These are phyloP conservation scores for Brenthis daphne DNA, from an alignment of 2,888 invertebrate genomes.

Conservation along the genomic window DNA sequence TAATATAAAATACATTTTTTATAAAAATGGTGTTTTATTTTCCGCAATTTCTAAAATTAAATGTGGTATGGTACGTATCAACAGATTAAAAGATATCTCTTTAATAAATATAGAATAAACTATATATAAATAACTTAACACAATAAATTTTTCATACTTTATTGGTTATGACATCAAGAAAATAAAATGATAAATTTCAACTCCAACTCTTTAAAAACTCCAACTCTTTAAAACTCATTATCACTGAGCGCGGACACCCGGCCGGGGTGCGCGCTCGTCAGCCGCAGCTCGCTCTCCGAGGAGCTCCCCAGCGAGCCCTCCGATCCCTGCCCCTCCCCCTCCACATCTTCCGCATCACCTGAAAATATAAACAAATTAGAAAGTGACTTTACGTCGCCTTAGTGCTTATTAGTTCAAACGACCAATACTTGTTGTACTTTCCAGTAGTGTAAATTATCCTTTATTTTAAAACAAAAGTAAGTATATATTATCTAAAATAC, in stretches of 20 bases:
- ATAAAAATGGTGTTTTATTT: slow-evolving; percentile 18
- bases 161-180: no score
- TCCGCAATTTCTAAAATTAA: neutral
- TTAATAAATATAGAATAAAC: neutral
- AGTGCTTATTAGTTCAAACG: no score
- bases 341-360: slow-evolving; percentile 23
- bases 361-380: no score
- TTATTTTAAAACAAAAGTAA: no score
- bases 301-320: slow-evolving; percentile 71
- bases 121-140: no score
- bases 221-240: slow-evolving; percentile 67
- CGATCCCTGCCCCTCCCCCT: slow-evolving; percentile 36
- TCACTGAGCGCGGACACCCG: slow-evolving; percentile 66
- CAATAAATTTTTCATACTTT: no score
- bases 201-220: neutral
- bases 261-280: slow-evolving; percentile 60
- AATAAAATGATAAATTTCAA: no score
- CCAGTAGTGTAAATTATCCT: no score
- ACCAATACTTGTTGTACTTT: no score
- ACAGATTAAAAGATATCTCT: neutral
- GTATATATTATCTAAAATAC: no score
- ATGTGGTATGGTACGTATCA: no score
- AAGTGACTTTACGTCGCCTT: no score
- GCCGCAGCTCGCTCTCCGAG: slow-evolving; percentile 72
- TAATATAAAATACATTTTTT: slow-evolving; percentile 34